Percentiles rank a stretch among this genome's conserved stretches.
These are phyloP conservation scores for Cryptoblepharus egeriae DNA, from an alignment of 2,797 vertebrate genomes.

Conservation along the genomic window DNA sequence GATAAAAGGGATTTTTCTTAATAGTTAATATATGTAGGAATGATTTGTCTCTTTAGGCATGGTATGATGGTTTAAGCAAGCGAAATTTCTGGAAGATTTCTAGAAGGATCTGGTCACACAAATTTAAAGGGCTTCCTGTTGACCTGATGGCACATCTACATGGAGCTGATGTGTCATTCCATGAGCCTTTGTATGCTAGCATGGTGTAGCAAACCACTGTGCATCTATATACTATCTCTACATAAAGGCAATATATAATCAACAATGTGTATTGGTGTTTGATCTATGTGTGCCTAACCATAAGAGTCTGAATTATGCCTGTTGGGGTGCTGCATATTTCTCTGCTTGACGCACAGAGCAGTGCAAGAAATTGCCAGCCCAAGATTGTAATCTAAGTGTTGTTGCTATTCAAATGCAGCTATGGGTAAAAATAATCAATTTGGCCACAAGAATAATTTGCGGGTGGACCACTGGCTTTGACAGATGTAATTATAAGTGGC, in stretches of 20 bases:
- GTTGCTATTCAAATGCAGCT: constrained; percentile 10
- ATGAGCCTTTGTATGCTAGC: not conserved
- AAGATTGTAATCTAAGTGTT: not conserved
- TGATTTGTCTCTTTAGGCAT: not conserved
- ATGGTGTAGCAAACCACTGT: not conserved
- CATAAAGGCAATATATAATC: not conserved
- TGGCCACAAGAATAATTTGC: constrained; percentile 9
- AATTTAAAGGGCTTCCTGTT: not conserved
- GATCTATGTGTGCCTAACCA: not conserved
- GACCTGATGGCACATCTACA: not conserved
- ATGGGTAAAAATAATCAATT: not conserved
- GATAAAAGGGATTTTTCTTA: not conserved
- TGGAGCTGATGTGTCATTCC: not conserved
- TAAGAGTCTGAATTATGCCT: not conserved
- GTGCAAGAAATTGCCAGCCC: not conserved
- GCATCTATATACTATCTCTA: not conserved
- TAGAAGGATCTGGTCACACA: not conserved
- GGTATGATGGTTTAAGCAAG: not conserved
- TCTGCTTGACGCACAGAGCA: not conserved
- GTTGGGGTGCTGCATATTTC: not conserved
- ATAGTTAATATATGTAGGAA: too few relatives aligned
- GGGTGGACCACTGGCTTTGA: not conserved
- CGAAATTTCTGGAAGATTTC: not conserved
- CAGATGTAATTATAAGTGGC: not conserved
- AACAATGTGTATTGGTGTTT: not conserved